Percentiles rank a stretch among this genome's conserved stretches.
Conservation (phyloP, 2,113 vertebrate genomes). For the Rhodinocichla rosea region DNA sequence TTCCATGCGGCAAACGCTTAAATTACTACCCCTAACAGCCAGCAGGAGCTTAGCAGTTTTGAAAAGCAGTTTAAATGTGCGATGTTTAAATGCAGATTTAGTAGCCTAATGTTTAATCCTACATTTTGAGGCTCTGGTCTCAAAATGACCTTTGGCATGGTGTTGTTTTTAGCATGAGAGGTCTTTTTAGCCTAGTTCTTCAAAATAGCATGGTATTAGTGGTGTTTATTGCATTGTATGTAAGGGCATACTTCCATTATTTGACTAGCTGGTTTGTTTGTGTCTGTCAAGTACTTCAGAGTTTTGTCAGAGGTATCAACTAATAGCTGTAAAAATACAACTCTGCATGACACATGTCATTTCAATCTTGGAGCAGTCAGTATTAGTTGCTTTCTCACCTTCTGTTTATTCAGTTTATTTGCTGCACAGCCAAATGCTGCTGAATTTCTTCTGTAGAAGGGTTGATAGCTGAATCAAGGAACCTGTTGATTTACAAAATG, state of each 20-base stretch:
- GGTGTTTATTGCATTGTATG: background rate
- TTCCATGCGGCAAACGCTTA: background rate
- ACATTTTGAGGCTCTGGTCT: conserved; percentile 3
- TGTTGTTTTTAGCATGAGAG: background rate
- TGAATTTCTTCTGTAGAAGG: background rate
- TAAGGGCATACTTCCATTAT: background rate
- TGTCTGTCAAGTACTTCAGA: background rate
- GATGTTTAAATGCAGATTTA: conserved; percentile 48
- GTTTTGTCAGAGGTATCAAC: background rate
- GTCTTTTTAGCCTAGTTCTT: background rate
- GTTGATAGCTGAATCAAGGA: background rate
- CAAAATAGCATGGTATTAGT: background rate
- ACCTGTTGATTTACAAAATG: background rate
- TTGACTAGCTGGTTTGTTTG: background rate
- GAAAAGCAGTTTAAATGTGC: conserved; percentile 46
- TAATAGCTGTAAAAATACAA: background rate
- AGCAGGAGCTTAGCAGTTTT: conserved; percentile 28
- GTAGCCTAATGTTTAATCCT: conserved; percentile 45
- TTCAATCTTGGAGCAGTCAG: background rate
- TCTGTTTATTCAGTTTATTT: background rate
- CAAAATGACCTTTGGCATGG: conserved; percentile 23
- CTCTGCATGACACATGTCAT: background rate
- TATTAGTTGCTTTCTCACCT: background rate
- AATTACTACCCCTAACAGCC: conserved; percentile 7
- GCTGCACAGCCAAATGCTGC: background rate